phyloP scores from a whole-genome alignment of 2,113 vertebrate species.

The Sapayoa aenigma region DNA sequence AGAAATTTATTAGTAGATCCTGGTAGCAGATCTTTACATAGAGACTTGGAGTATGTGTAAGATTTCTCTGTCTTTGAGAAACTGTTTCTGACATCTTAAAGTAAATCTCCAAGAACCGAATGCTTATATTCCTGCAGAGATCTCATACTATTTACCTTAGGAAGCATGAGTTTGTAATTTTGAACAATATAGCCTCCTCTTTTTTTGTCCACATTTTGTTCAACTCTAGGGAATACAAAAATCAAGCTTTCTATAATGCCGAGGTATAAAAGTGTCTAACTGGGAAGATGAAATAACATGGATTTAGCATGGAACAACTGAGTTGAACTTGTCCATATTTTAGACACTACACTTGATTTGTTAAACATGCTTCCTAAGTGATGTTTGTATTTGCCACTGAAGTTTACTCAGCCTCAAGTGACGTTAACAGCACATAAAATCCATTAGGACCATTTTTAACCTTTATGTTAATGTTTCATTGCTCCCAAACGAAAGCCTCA shows the following conservation, averaged over 20 bases:
- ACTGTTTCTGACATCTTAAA: neutral
- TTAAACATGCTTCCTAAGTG: neutral
- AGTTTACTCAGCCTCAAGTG: too few relatives aligned
- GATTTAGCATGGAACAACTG: neutral
- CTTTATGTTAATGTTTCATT: neutral
- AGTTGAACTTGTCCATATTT: neutral
- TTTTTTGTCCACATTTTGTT: neutral
- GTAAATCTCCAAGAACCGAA: neutral
- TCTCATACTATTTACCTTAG: neutral
- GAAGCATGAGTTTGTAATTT: neutral
- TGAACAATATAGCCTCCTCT: neutral
- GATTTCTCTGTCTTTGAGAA: neutral
- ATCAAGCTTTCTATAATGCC: neutral
- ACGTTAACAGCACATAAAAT: neutral
- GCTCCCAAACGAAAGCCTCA: neutral
- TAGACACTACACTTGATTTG: neutral
- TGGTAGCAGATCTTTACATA: neutral
- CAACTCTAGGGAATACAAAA: neutral
- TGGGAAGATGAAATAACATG: neutral
- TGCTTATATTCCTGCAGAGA: neutral
- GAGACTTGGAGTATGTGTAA: neutral
- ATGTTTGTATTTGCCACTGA: neutral
- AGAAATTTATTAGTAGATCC: neutral
- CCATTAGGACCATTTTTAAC: neutral
- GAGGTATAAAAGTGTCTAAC: neutral